Base-by-base conservation (phyloP, 53 echinoderm and acorn worm species). In the Temnopleurus reevesii region DNA sequence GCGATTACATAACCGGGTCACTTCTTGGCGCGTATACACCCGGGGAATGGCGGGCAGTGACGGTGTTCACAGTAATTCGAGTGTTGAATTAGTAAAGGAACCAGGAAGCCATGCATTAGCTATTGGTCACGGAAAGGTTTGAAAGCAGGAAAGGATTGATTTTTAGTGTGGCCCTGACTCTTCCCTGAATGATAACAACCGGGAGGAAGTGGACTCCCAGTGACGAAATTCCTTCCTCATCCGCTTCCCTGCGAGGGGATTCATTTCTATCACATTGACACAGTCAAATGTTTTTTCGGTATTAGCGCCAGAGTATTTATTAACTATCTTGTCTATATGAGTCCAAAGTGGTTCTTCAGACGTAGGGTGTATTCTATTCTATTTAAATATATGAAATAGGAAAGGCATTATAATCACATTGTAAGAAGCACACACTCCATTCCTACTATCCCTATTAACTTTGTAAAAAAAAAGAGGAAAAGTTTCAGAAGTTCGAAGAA, bases 81-180 rank as follows among this genome's bases (percentile, higher is more conserved):
- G 41, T 41, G 41, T 71, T 71, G 18, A 71, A 36, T 8, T 15
- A 47, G 46, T 49, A 34, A 24, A n/a, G 17, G 46, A 79, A 49
- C 49, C 55, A 83, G 83, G 83, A 83, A 83, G 83, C 83, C 19
- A 8, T 83, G 34, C 10, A 83, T 83, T 83, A 85, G 24, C 57
- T 57, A 85, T 44, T 59, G 85, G 85, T 85, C 85, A 85, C 43
- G 28, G 85, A 85, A 38, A 46, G 45, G 46, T 38, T 28, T 19
- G 41, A 25, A 60, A 85, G 46, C 85, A 85, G 85, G 85, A 85
- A 85, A 58, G 59, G 85, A 85, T 85, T 85, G 85, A 85, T 85
- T 45, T 43, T 25, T 17, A 24, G 43, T 60, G 18, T 44, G 85
- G 60, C 85, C 85, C 85, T 85, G 85, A 85, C 85, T 85, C 60